A percentile compares a stretch with the other conserved stretches of the same genome.
These are phyloP conservation scores for Formica aserva DNA, from an alignment of 2,888 invertebrate species.

Conservation along the genomic window DNA sequence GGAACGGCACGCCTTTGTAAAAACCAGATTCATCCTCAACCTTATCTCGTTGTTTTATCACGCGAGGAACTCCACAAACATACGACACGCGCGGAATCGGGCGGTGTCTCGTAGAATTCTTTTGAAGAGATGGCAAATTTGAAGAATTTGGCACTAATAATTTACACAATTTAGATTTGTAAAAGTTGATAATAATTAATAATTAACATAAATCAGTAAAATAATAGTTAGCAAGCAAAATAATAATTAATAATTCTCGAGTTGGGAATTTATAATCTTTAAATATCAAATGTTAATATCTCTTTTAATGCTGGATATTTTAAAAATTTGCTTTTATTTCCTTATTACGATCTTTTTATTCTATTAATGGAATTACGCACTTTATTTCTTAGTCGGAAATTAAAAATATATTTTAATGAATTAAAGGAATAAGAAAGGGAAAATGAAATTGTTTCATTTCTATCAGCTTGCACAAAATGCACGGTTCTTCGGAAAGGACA, in stretches of 20 bases:
- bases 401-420: neutral
- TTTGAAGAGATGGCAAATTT: neutral
- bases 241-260: neutral
- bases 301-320: neutral
- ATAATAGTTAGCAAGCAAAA: no score
- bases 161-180: neutral
- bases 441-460: neutral
- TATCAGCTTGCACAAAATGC: slow-evolving; percentile 1
- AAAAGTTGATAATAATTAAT: neutral
- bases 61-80: slow-evolving; percentile 30
- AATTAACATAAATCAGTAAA: neutral
- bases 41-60: slow-evolving; percentile 44
- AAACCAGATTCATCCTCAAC: slow-evolving; percentile 41
- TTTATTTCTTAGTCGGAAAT: neutral
- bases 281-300: neutral
- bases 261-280: neutral
- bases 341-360: neutral
- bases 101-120: neutral
- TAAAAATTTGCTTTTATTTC: neutral
- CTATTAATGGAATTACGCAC: neutral
- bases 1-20: slow-evolving; percentile 44
- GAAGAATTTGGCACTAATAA: neutral
- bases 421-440: neutral
- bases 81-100: slow-evolving; percentile 8
- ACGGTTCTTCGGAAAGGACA: neutral